Conservation (phyloP, 1,140 invertebrate genomes). For the Lordiphosa stackelbergi region DNA sequence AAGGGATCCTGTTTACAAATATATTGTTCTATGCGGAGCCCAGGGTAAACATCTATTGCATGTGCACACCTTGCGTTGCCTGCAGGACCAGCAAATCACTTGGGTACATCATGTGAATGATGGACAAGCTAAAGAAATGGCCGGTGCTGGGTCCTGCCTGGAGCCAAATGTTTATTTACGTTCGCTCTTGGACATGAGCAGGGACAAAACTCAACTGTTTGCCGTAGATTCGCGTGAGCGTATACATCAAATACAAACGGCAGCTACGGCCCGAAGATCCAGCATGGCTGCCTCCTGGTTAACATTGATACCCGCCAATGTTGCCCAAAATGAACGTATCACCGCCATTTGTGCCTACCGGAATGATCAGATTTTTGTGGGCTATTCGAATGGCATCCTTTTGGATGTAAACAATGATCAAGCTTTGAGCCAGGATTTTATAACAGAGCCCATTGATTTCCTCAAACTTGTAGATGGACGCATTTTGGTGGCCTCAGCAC, state of each 20-base stretch:
- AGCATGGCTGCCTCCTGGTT: too few relatives aligned
- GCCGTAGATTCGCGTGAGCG: slow-evolving; percentile 56
- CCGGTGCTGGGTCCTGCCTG: slow-evolving; percentile 14
- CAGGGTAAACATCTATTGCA: slow-evolving; percentile 45
- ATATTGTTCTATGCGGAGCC: slow-evolving; percentile 61
- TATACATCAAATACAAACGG: slow-evolving; percentile 53
- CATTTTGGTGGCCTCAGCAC: slow-evolving; percentile 43
- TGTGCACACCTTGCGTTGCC: slow-evolving; percentile 41
- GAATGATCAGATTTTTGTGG: slow-evolving; percentile 35
- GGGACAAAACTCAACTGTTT: slow-evolving; percentile 26
- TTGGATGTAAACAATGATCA: slow-evolving; percentile 37
- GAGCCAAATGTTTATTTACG: slow-evolving; percentile 50
- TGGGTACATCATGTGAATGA: slow-evolving; percentile 51
- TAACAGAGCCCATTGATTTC: slow-evolving; percentile 37
- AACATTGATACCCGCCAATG: not conserved
- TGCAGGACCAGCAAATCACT: slow-evolving; percentile 16
- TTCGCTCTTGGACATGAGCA: slow-evolving; percentile 34
- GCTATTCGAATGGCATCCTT: slow-evolving; percentile 43
- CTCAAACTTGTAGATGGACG: slow-evolving; percentile 34
- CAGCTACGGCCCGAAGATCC: not conserved
- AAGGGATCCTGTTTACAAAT: slow-evolving; percentile 42
- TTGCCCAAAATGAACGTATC: slow-evolving; percentile 15
- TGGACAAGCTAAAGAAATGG: slow-evolving; percentile 6
- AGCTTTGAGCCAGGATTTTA: slow-evolving; percentile 14
- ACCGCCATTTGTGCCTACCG: slow-evolving; percentile 39